Percentiles rank a stretch among this genome's conserved stretches.
Evolutionary conservation across 1,140 invertebrate species (phyloP).

Genomic region (Zeugodacus cucurbitae): DNA sequence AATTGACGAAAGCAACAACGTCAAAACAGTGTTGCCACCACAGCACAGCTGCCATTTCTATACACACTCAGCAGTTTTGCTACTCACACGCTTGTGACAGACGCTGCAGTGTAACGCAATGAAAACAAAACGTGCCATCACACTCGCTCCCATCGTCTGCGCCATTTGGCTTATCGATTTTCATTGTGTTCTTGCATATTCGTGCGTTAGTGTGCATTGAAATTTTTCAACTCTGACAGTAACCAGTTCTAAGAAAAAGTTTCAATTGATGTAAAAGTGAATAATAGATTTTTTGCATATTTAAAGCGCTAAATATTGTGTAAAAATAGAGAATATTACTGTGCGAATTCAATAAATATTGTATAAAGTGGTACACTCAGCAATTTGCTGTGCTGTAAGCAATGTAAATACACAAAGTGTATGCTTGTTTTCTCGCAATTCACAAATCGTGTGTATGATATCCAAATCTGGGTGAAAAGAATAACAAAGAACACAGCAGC

Average conservation of each 20-base stretch:
- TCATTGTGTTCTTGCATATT: conserved; percentile 1
- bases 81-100: not conserved
- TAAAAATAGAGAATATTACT: not conserved
- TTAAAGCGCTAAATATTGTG: not conserved
- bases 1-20: not conserved
- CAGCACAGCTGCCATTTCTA: not conserved
- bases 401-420: not conserved
- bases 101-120: not conserved
- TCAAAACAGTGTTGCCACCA: conserved; percentile 29
- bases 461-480: not conserved
- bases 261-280: not conserved
- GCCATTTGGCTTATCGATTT: conserved; percentile 34
- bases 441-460: not conserved
- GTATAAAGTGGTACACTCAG: not conserved
- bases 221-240: not conserved
- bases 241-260: not conserved
- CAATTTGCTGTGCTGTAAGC: not conserved
- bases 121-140: not conserved
- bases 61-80: not conserved
- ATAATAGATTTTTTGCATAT: not conserved
- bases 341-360: not conserved
- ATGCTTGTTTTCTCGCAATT: not conserved
- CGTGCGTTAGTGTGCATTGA: not conserved
- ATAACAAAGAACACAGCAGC: not conserved
- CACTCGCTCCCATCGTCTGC: not conserved